These are phyloP conservation scores for Halcyon senegalensis DNA, from an alignment of 2,113 vertebrate species.

Conservation along the genomic window DNA sequence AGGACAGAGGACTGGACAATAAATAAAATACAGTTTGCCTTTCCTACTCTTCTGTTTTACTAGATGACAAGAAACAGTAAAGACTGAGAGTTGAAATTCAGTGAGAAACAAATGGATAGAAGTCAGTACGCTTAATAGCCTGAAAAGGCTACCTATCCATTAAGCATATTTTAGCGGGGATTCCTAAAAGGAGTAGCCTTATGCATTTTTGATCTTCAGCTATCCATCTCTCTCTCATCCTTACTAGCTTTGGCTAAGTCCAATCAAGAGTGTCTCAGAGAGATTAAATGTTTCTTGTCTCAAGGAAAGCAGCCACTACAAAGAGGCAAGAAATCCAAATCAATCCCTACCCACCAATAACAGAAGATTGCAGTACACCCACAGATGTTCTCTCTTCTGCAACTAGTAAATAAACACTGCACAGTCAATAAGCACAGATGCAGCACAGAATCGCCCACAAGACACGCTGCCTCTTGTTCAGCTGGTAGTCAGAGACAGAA, in stretches of 20 bases:
- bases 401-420: background rate
- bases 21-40: background rate
- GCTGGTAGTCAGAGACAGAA: background rate
- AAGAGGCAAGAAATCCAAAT: constrained; percentile 31
- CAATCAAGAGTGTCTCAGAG: background rate
- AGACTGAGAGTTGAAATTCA: background rate
- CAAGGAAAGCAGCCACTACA: background rate
- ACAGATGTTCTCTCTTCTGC: constrained; percentile 49
- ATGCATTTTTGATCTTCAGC: background rate
- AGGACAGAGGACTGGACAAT: background rate
- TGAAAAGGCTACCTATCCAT: background rate
- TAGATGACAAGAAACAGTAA: background rate
- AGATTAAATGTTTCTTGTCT: background rate
- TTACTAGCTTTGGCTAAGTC: background rate
- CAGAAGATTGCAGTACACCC: constrained; percentile 1
- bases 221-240: background rate
- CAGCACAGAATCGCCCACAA: constrained; percentile 9
- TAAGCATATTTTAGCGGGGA: background rate
- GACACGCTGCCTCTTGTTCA: background rate
- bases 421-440: constrained; percentile 45
- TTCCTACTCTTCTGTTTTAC: background rate
- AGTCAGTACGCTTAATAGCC: background rate
- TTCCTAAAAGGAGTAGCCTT: background rate
- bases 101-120: background rate
- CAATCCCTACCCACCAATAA: background rate